Evolutionary conservation across 2,888 invertebrate genomes (phyloP), one percentile per base, ranked within the genome.

Genomic region (Acheta domesticus): DNA sequence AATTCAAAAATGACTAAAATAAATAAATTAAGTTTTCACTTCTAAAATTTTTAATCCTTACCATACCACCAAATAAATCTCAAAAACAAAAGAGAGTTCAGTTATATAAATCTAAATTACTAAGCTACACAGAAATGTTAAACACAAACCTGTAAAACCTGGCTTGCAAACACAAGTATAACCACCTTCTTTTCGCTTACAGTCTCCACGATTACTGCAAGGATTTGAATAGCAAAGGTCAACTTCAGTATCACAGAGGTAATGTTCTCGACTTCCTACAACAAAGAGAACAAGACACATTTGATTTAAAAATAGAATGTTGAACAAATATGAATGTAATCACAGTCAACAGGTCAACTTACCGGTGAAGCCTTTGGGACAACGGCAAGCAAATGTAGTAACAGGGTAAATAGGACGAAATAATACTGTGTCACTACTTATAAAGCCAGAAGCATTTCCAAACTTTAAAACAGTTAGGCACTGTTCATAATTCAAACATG

Each of bases 141-240:
- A 36, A 48, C n/a, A 48, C 76, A 48, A 85, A 89, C 97, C 97
- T 12, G 94, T 94, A 84, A 91, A 97, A 0, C 92, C 92, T 0
- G 91, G 86, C 0, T 90, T 87, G 86, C 98, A 99, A 0, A 93
- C 91, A 85, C 98, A 99, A 0, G 95, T 93, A 85, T 96, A 98
- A 0, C 97, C 98, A 2, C 96, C 94, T 87, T 99, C 98, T 5
- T 92, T 91, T 0, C 95, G 90, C 79, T 92, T 87, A 84, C 98
- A 99, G 0, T 92, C 92, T 0, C 97, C 98, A 76, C 94, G 94
- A 86, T 96, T 94, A 83, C 91, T 89, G 85, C 98, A 99, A 0
- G 98, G 98, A 83, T 95, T 95, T 0, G 98, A 98, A 86, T 98
- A 98, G 86, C 98, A 99, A 1, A 98, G 89, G 87, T 99, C 97